phyloP scores from a whole-genome alignment of 2,797 vertebrate genomes.

The Stomatorhinus walkeri region DNA sequence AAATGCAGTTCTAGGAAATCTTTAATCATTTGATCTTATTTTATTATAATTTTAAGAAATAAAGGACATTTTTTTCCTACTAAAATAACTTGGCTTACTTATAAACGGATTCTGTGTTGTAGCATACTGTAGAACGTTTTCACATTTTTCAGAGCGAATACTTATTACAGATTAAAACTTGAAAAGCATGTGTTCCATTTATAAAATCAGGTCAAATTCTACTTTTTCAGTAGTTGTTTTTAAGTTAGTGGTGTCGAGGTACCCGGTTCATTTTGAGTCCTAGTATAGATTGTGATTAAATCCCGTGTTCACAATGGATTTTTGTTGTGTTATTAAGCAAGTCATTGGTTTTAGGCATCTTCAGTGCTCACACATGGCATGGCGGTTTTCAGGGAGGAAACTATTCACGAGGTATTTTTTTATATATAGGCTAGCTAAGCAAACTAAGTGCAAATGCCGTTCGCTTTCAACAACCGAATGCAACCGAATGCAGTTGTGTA shows the following conservation, averaged over 20 bases:
- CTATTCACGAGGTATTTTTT: neutral
- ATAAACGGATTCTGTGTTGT: neutral
- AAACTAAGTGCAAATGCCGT: neutral
- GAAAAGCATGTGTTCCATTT: neutral
- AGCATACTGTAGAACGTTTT: neutral
- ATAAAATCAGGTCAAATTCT: neutral
- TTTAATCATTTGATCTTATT: neutral
- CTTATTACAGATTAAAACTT: neutral
- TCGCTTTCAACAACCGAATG: neutral
- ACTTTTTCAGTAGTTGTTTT: neutral
- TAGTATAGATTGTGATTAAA: neutral
- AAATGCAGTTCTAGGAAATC: neutral
- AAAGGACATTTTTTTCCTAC: neutral
- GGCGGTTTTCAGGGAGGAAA: slow-evolving; percentile 10
- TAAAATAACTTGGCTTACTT: neutral
- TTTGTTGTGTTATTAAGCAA: neutral
- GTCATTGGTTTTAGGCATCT: neutral
- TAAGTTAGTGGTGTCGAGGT: neutral
- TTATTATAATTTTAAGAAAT: neutral
- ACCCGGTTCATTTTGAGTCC: neutral
- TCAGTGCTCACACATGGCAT: neutral
- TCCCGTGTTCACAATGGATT: neutral
- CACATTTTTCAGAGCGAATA: neutral
- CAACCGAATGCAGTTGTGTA: neutral
- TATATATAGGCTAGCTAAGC: neutral